These are phyloP conservation scores for Drosophila pseudotakahashii DNA, from an alignment of 2,888 invertebrate species.

Conservation along the genomic window DNA sequence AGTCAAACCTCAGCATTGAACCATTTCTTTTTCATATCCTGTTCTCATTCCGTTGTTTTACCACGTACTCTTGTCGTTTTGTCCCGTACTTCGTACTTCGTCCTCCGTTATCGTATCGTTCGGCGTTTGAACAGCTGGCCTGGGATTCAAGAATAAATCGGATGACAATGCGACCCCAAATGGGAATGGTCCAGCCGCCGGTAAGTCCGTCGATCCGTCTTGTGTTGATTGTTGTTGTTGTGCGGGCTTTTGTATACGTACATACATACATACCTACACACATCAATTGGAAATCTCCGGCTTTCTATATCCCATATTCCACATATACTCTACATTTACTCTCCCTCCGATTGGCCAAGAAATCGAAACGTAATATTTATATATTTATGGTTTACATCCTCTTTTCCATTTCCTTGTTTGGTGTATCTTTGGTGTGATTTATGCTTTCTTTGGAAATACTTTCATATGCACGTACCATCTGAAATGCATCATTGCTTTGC, in stretches of 20 bases:
- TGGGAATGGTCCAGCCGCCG: constrained; percentile 48
- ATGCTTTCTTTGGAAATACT: background rate
- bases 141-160: constrained; percentile 80
- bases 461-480: background rate
- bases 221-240: constrained; percentile 38
- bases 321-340: background rate
- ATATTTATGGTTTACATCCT: constrained; percentile 4
- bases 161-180: constrained; percentile 52
- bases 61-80: constrained; percentile 32
- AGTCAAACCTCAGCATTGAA: background rate
- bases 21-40: constrained; percentile 15
- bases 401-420: background rate
- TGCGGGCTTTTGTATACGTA: constrained; percentile 15
- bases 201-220: constrained; percentile 23
- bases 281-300: constrained; percentile 1
- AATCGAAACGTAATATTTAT: background rate
- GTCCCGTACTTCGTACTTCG: constrained; percentile 43
- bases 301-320: background rate
- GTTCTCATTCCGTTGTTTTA: constrained; percentile 20
- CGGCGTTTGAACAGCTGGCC: constrained; percentile 70
- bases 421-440: background rate
- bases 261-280: background rate
- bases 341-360: constrained; percentile 7
- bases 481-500: constrained; percentile 15
- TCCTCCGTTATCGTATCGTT: background rate